phyloP scores from a whole-genome alignment of 2,888 invertebrate genomes.

The Drosophila birchii region DNA sequence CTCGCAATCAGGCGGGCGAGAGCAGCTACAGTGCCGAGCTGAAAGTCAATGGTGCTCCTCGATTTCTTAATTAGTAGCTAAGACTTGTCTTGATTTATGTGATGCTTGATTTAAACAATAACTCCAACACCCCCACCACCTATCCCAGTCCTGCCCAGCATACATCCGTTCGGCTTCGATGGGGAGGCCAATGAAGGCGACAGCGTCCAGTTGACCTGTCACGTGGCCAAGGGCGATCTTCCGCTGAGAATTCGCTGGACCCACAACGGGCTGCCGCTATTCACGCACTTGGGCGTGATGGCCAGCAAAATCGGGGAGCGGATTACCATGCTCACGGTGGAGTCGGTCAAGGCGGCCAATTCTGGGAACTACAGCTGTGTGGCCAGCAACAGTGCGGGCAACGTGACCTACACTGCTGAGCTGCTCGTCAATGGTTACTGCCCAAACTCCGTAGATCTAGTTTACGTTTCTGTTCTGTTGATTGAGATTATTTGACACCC shows the following conservation, averaged over 20 bases:
- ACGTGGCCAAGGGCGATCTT: conserved; percentile 87
- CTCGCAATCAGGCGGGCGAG: conserved; percentile 87
- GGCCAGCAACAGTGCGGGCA: conserved; percentile 88
- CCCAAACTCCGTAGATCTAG: conserved; percentile 44
- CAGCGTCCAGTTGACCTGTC: conserved; percentile 87
- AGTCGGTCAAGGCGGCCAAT: conserved; percentile 89
- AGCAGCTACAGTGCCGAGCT: conserved; percentile 85
- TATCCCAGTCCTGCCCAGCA: conserved; percentile 89
- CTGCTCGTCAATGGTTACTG: conserved; percentile 88
- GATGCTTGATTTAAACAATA: conserved; percentile 31
- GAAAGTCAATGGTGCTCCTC: conserved; percentile 80
- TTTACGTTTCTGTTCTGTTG: conserved; percentile 45
- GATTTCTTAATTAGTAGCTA: conserved; percentile 3
- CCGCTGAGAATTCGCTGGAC: conserved; percentile 89
- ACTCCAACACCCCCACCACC: conserved; percentile 6
- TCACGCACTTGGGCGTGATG: conserved; percentile 86
- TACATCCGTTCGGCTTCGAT: conserved; percentile 84
- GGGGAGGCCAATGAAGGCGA: conserved; percentile 88
- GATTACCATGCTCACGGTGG: conserved; percentile 89
- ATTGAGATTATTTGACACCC: conserved; percentile 30
- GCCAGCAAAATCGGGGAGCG: conserved; percentile 88
- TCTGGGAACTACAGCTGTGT: conserved; percentile 89
- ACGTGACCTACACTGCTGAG: conserved; percentile 87
- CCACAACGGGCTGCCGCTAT: conserved; percentile 81
- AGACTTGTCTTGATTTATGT: conserved; percentile 13